Base-by-base conservation (phyloP, 2,888 invertebrate species). In the Brachypalpus laphriformis region DNA sequence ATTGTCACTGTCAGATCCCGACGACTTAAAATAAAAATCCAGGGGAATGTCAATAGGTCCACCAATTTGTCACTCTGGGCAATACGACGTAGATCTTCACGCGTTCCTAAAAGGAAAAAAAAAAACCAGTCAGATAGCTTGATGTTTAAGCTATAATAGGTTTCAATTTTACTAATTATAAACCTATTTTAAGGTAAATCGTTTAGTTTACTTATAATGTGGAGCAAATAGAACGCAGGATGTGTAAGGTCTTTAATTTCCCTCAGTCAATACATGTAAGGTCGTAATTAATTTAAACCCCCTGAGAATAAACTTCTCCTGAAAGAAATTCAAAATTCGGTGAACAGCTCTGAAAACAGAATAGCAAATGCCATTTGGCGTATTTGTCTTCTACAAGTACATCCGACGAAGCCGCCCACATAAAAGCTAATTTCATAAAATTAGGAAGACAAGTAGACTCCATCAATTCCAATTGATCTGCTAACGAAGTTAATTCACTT, bases 391-490 rank as follows among this genome's bases (percentile, higher is more conserved):
- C 11, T 20, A 18, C 20, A 11, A 18, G 9, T 20, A 18, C 18
- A 18, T 18, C 47, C 47, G 9, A 11, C 20, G 28, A 31, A 20
- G 20, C 57, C 47, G 6, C 8, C 8, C 40, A 42, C 42, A 70
- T 8, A 59, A 70, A 61, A 68, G 68, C 34, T 77, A 70, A 68
- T 77, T 77, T 71, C 42, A 70, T 54, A 25, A 78, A 83, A 83
- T 83, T 78, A 78, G 40, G 34, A 74, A 78, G 63, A 83, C 83
- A 83, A 83, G 83, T 70, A 70, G 78, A 78, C 78, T 61, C 72
- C 83, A 83, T 83, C 78, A 78, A 83, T 78, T 78, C 72, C 83
- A 83, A 78, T 83, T 83, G 83, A 83, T 83, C 70, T 74, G 56
- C 78, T 83, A 78, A 78, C 78, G 57, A 78, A 78, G 83, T 78